These are phyloP conservation scores for Ceratosolen fusciceps DNA, from an alignment of 1,140 invertebrate genomes.

Conservation along the genomic window DNA sequence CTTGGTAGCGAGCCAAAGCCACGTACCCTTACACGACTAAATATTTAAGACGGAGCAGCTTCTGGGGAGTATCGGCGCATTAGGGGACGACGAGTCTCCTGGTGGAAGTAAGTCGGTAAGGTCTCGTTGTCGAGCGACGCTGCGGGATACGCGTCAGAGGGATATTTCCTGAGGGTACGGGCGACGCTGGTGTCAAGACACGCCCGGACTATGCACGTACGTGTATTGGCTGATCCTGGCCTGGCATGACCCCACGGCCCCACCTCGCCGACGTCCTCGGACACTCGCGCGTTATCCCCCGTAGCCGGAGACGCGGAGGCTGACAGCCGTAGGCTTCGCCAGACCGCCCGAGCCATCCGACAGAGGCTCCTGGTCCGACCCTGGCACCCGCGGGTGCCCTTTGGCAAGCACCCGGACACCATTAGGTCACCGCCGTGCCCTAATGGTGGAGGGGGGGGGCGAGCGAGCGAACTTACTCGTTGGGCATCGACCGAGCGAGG, in stretches of 20 bases:
- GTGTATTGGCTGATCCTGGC: neutral
- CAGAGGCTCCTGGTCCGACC: neutral
- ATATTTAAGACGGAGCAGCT: too few species aligned
- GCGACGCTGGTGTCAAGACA: slow-evolving; percentile 53
- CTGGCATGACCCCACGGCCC: too few species aligned
- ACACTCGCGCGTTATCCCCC: neutral
- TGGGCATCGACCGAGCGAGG: neutral
- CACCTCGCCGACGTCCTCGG: too few species aligned
- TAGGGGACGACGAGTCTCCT: too few species aligned
- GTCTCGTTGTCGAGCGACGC: slow-evolving; percentile 50
- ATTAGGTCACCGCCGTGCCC: neutral
- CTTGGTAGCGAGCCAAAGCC: too few species aligned
- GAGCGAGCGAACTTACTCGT: neutral
- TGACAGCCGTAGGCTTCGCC: neutral
- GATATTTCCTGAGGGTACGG: slow-evolving; percentile 52
- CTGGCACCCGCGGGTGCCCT: neutral
- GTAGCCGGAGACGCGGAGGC: neutral
- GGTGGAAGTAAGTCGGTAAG: too few species aligned
- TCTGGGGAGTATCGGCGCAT: too few species aligned
- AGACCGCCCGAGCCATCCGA: neutral
- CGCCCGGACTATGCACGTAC: slow-evolving; percentile 42
- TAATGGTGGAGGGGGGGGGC: too few species aligned
- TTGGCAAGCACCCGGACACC: neutral
- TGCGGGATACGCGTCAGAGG: slow-evolving; percentile 54
- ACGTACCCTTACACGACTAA: too few species aligned